phyloP scores from a whole-genome alignment of 1,140 invertebrate species.

The Arion vulgaris region DNA sequence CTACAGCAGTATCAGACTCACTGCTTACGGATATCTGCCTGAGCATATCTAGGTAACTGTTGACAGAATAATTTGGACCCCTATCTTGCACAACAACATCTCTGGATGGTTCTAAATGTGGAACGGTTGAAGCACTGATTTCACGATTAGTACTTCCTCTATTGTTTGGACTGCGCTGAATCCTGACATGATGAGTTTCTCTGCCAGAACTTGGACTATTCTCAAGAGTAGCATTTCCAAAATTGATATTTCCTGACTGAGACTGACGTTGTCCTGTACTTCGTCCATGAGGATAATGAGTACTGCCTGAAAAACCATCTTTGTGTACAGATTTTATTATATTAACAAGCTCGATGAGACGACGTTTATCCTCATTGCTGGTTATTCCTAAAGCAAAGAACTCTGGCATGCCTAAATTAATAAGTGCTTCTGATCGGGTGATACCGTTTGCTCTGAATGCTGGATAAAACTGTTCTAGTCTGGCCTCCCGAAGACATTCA shows the following conservation, averaged over 20 bases:
- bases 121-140: neutral
- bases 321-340: slow-evolving; percentile 67
- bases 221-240: neutral
- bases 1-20: slow-evolving; percentile 33
- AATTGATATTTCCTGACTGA: neutral
- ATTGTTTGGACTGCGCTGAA: neutral
- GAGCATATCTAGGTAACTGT: slow-evolving; percentile 46
- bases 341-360: slow-evolving; percentile 65
- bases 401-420: slow-evolving; percentile 61
- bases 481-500: slow-evolving; percentile 67
- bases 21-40: slow-evolving; percentile 43
- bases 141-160: neutral
- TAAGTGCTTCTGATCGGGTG: slow-evolving; percentile 63
- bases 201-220: neutral
- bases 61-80: slow-evolving; percentile 46
- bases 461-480: slow-evolving; percentile 67
- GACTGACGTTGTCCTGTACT: neutral
- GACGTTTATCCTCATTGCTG: slow-evolving; percentile 60
- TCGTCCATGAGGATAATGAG: slow-evolving; percentile 29
- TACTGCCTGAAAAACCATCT: slow-evolving; percentile 33
- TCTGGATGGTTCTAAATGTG: slow-evolving; percentile 41
- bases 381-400: slow-evolving; percentile 62
- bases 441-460: slow-evolving; percentile 66
- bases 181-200: neutral
- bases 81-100: slow-evolving; percentile 46